A percentile compares a stretch with the other conserved stretches of the same genome.
Conservation (phyloP, 2,113 vertebrate genomes). For the Megaptera novaeangliae region DNA sequence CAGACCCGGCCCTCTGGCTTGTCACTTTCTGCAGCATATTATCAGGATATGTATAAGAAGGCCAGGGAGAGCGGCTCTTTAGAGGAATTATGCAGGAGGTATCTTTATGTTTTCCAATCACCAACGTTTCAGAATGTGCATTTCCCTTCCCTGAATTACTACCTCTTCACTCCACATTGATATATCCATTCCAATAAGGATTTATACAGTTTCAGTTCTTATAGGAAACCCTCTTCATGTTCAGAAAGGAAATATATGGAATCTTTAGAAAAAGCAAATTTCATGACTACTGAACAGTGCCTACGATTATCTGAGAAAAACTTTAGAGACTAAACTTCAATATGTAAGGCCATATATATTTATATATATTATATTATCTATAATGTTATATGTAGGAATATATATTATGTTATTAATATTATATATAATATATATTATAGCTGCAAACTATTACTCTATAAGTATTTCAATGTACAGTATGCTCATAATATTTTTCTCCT, state of each 20-base stretch:
- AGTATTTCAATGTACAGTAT: neutral
- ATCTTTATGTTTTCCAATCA: neutral
- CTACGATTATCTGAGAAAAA: neutral
- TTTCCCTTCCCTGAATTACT: neutral
- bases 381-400: no score
- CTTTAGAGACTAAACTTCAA: neutral
- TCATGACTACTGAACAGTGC: neutral
- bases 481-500: neutral
- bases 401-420: neutral
- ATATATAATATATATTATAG: neutral
- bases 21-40: neutral
- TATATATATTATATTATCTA: no score
- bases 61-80: neutral
- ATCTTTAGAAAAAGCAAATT: neutral
- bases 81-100: neutral
- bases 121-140: neutral
- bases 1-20: neutral
- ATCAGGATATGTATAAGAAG: neutral
- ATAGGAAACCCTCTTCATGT: neutral
- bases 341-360: neutral
- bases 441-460: neutral
- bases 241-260: neutral
- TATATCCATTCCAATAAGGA: neutral
- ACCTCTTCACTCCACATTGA: neutral
- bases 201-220: neutral